Evolutionary conservation across 2,888 invertebrate species (phyloP), one percentile per base, ranked within the genome.

Genomic region (Branchipolynoe longqiensis): DNA sequence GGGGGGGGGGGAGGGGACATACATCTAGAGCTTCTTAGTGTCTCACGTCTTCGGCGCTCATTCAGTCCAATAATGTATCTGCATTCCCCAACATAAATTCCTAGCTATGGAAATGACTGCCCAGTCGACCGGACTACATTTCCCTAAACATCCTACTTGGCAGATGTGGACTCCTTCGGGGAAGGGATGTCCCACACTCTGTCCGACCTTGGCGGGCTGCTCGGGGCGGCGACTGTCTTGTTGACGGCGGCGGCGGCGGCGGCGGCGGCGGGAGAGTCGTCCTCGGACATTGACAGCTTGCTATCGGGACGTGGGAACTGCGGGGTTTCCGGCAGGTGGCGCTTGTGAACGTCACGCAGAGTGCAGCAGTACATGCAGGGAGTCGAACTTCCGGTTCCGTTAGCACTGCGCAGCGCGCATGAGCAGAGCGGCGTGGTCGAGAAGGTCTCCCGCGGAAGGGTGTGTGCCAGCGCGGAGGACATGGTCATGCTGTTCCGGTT

Each of bases 291-390:
- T 3, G 69, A 69, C 22, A 69, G 78, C 28, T 78, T 78, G 2
- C 31, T 28, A 6, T 78, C 78, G 1, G 28, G 3, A 48, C 78
- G 78, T 28, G 78, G 78, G 48, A 78, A 78, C 31, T 41, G 48
- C 3, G 73, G 73, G 3, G 73, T 1, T 2, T 73, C 41, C 8
- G 78, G 3, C 14, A 41, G 0, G 4, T 41, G 78, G n/a, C 78
- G 78, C 48, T 78, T 78, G 78, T 78, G 78, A n/a, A 78, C 48
- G 78, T 78, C 78, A 25, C 78, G 78, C 48, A 78, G 78, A 31
- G 78, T 41, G 78, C 78, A 78, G 78, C 78, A 78, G 78, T 78
- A 78, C 48, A 78, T 54, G 78, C 78, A 48, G 78, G 78, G 78
- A 28, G 78, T 8, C 28, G 28, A 31, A 4, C 48, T 12, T 1